phyloP scores from a whole-genome alignment of 2,888 invertebrate species.

The Lasioglossum leucozonium region DNA sequence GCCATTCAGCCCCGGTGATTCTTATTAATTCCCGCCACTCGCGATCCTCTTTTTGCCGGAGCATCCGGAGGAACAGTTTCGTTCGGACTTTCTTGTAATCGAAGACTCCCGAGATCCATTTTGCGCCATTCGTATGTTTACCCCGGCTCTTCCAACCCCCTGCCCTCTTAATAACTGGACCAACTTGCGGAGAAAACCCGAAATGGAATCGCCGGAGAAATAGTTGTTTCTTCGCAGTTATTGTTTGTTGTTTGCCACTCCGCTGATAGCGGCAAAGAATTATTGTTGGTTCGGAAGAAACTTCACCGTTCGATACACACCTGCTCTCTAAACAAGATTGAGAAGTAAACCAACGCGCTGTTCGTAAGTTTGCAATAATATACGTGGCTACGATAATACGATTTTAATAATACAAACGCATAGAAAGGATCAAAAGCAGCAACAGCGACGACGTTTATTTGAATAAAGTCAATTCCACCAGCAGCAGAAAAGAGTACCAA shows the following conservation, averaged over 20 bases:
- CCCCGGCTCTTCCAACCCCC: not conserved
- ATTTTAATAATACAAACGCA: not conserved
- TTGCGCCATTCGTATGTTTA: conserved; percentile 9
- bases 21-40: conserved; percentile 46
- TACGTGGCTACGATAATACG: not conserved
- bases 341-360: not conserved
- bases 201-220: not conserved
- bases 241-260: not conserved
- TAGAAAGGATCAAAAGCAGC: too few relatives aligned
- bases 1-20: conserved; percentile 46
- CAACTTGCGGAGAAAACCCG: not conserved
- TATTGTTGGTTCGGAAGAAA: not conserved
- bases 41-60: not conserved
- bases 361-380: not conserved
- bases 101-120: conserved; percentile 5
- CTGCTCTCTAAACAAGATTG: not conserved
- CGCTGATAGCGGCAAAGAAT: not conserved
- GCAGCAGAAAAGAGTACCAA: not conserved
- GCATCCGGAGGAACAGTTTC: conserved; percentile 21
- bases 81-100: conserved; percentile 15
- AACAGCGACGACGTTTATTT: not conserved
- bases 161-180: not conserved
- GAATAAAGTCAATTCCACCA: not conserved
- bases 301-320: not conserved
- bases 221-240: not conserved